Conservation (phyloP, 2,888 invertebrate genomes). For the Mesochorus sp. region DNA sequence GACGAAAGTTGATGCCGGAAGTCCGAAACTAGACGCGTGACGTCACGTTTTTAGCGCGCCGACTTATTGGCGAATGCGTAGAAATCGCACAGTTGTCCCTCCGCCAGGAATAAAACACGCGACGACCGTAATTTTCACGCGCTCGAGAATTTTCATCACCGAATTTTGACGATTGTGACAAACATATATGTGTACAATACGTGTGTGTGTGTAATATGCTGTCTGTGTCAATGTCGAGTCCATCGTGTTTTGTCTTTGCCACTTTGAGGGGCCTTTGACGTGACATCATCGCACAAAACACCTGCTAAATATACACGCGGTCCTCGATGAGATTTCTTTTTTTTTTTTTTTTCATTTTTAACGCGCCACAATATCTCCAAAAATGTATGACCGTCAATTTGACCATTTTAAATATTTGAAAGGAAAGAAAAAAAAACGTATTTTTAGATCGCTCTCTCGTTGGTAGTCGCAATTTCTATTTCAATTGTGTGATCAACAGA, state of each 20-base stretch:
- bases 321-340: not conserved
- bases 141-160: slow-evolving; percentile 42
- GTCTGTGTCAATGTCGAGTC: slow-evolving; percentile 53
- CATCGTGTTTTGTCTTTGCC: not conserved
- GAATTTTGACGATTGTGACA: slow-evolving; percentile 34
- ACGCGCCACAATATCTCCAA: too few species aligned
- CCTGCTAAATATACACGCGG: slow-evolving; percentile 5
- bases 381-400: too few species aligned
- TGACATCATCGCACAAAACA: slow-evolving; percentile 44
- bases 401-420: too few species aligned
- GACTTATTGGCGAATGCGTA: not conserved
- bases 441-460: too few species aligned
- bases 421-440: too few species aligned
- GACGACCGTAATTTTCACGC: slow-evolving; percentile 49
- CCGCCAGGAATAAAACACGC: slow-evolving; percentile 47
- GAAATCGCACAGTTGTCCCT: not conserved
- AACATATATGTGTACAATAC: not conserved
- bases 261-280: not conserved
- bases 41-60: slow-evolving; percentile 19
- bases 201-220: not conserved
- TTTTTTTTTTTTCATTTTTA: too few species aligned
- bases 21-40: slow-evolving; percentile 24
- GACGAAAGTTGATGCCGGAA: slow-evolving; percentile 35
- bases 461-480: too few species aligned
- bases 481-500: too few species aligned